A percentile compares a stretch with the other conserved stretches of the same genome.
Evolutionary conservation across 2,113 vertebrate genomes (phyloP).

Genomic region (Toxostoma redivivum): DNA sequence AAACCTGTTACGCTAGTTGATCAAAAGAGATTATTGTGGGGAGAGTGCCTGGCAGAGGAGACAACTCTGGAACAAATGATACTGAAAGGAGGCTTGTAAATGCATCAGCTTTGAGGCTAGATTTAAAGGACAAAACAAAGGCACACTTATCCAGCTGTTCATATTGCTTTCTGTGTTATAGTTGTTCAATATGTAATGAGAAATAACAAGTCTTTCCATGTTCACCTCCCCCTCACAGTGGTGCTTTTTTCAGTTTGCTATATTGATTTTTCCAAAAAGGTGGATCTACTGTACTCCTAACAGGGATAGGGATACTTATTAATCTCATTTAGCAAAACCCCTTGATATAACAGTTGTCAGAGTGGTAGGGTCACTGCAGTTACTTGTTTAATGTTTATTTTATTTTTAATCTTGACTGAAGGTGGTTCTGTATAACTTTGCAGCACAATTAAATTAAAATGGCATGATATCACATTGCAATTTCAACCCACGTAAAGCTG

Average conservation of each 20-base stretch:
- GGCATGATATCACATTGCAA: not conserved
- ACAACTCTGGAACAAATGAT: not conserved
- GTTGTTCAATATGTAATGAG: not conserved
- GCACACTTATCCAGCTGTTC: not conserved
- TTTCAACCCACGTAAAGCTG: not conserved
- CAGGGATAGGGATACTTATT: not conserved
- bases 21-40: not conserved
- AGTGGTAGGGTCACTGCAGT: not conserved
- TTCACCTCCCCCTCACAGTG: not conserved
- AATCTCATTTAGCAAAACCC: not conserved
- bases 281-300: not conserved
- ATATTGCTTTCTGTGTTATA: fast-evolving
- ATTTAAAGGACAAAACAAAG: not conserved
- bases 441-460: not conserved
- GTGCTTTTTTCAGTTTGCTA: not conserved
- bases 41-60: not conserved
- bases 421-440: not conserved
- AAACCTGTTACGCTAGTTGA: not conserved
- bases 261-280: not conserved
- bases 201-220: not conserved
- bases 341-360: not conserved
- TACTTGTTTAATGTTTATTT: not conserved
- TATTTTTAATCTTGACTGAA: not conserved
- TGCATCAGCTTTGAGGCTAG: not conserved
- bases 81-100: not conserved